Evolutionary conservation across 1,140 invertebrate genomes (phyloP).

Genomic region (Parasteatoda tepidariorum): DNA sequence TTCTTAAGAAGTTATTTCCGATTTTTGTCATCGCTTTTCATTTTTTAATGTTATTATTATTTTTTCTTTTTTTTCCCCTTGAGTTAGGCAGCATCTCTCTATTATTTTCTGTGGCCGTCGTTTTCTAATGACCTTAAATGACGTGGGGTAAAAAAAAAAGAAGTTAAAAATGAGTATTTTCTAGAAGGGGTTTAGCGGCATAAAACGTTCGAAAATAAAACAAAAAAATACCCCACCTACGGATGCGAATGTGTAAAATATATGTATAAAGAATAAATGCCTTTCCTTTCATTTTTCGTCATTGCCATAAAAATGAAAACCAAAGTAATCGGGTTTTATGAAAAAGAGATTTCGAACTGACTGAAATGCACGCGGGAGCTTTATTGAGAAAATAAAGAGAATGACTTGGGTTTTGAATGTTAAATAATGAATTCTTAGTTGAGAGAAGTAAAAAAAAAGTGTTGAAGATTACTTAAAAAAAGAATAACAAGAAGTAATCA

Average conservation of each 20-base stretch:
- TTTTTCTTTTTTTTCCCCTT: slow-evolving; percentile 17
- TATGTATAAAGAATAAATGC: slow-evolving; percentile 3
- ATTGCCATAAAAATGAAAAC: slow-evolving; percentile 52
- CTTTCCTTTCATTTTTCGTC: background rate
- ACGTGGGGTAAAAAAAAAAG: slow-evolving; percentile 34
- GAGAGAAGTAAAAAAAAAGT: background rate
- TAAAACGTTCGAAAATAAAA: slow-evolving; percentile 28
- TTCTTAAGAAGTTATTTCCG: slow-evolving; percentile 54
- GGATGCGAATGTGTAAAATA: slow-evolving; percentile 18
- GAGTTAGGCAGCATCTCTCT: background rate
- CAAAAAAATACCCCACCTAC: slow-evolving; percentile 24
- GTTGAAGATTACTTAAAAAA: background rate
- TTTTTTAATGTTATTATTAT: background rate
- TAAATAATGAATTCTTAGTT: too few species aligned
- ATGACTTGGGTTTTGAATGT: slow-evolving; percentile 12
- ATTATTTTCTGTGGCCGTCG: slow-evolving; percentile 53
- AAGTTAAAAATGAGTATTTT: slow-evolving; percentile 45
- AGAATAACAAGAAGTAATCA: too few species aligned
- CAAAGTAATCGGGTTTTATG: slow-evolving; percentile 56
- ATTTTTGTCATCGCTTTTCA: slow-evolving; percentile 26
- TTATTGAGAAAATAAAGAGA: slow-evolving; percentile 53
- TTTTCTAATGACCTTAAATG: slow-evolving; percentile 59
- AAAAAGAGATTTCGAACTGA: slow-evolving; percentile 41
- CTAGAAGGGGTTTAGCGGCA: background rate
- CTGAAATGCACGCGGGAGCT: background rate